Evolutionary conservation across 2,888 invertebrate genomes (phyloP).

Genomic region (Gandaritis pyraliata): DNA sequence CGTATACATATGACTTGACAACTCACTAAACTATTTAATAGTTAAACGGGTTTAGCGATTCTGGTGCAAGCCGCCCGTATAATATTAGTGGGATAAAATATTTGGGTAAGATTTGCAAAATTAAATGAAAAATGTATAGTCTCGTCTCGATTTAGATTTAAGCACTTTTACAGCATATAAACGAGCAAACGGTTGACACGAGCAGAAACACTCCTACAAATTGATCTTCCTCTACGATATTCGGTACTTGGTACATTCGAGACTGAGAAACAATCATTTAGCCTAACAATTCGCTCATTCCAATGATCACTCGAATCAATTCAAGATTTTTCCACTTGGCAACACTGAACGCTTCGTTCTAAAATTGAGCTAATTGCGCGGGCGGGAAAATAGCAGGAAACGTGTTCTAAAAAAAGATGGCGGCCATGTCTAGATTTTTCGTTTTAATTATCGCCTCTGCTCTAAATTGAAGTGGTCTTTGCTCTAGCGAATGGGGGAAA

Average conservation of each 20-base stretch:
- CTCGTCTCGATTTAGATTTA: too few relatives aligned
- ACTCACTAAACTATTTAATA: too few relatives aligned
- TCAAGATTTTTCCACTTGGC: constrained; percentile 54
- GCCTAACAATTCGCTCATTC: constrained; percentile 24
- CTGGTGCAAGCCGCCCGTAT: too few relatives aligned
- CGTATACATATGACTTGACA: too few relatives aligned
- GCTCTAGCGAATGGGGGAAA: constrained; percentile 41
- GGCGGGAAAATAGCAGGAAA: constrained; percentile 46
- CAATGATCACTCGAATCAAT: constrained; percentile 44
- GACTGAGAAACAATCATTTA: background rate
- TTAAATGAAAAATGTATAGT: too few relatives aligned
- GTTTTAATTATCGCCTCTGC: constrained; percentile 63
- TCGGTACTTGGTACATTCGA: background rate
- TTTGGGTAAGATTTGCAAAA: too few relatives aligned
- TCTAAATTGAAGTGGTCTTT: constrained; percentile 53
- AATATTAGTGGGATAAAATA: too few relatives aligned
- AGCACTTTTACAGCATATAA: too few relatives aligned
- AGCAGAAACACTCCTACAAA: background rate
- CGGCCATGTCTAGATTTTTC: constrained; percentile 52
- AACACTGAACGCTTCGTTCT: constrained; percentile 60
- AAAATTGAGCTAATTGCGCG: constrained; percentile 74
- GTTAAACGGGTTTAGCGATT: too few relatives aligned
- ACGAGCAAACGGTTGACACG: too few relatives aligned
- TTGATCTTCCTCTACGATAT: background rate
- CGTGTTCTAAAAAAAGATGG: constrained; percentile 64